Evolutionary conservation across 2,797 vertebrate species (phyloP).

Genomic region (Anguilla megastoma): DNA sequence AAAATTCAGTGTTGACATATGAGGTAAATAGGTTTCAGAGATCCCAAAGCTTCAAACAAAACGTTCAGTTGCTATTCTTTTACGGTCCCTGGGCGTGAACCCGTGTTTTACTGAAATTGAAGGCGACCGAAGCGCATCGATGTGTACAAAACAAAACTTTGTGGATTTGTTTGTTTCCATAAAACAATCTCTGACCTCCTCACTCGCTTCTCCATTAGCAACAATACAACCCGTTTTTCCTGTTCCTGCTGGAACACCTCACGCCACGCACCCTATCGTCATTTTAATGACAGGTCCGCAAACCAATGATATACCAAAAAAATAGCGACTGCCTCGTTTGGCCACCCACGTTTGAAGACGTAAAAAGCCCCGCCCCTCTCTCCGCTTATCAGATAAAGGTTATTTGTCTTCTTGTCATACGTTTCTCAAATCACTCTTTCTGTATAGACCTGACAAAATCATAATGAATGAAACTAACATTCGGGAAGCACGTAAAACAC

Average conservation of each 20-base stretch:
- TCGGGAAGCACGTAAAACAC: not conserved
- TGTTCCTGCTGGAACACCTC: conserved; percentile 55
- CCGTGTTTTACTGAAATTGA: not conserved
- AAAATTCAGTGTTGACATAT: conserved; percentile 9
- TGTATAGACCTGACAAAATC: not conserved
- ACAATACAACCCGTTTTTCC: conserved; percentile 57
- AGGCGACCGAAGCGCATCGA: conserved; percentile 3
- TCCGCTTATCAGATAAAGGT: conserved; percentile 19
- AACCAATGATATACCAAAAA: conserved; percentile 50
- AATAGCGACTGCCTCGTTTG: not conserved
- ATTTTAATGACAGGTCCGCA: conserved; percentile 36
- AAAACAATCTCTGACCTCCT: conserved; percentile 28
- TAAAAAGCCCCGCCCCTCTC: not conserved
- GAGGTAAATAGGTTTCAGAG: conserved; percentile 1
- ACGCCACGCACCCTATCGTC: conserved; percentile 45
- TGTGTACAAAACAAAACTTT: conserved; percentile 30
- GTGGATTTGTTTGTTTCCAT: conserved; percentile 34
- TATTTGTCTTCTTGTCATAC: not conserved
- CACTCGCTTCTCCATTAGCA: conserved; percentile 44
- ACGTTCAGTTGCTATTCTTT: not conserved
- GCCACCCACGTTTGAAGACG: conserved; percentile 47
- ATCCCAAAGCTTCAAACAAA: not conserved
- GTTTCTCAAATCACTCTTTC: not conserved
- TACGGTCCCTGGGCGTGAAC: not conserved
- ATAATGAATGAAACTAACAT: not conserved